Percentiles rank a stretch among this genome's conserved stretches.
Conservation (phyloP, 2,113 vertebrate species). For the Carollia perspicillata region DNA sequence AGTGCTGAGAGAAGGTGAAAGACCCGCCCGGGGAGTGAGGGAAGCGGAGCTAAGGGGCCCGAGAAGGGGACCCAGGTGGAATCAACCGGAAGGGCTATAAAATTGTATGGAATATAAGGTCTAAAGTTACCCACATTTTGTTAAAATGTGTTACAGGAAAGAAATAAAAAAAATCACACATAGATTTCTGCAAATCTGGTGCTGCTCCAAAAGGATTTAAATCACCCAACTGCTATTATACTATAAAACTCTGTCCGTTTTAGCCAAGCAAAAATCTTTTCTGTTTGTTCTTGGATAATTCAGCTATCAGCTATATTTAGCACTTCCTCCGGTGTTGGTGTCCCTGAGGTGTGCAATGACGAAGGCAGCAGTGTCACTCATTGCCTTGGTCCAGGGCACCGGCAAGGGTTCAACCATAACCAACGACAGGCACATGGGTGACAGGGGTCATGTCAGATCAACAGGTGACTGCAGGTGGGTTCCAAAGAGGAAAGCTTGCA, state of each 20-base stretch:
- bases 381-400: neutral
- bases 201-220: neutral
- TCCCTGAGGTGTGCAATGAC: neutral
- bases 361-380: accelerated
- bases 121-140: neutral
- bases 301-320: slow-evolving; percentile 13
- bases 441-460: neutral
- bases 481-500: neutral
- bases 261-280: neutral
- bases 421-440: neutral
- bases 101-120: neutral
- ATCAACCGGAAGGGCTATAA: neutral
- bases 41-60: neutral
- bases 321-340: neutral
- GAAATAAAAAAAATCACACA: neutral
- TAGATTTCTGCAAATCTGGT: neutral
- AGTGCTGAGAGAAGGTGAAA: neutral
- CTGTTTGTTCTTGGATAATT: slow-evolving; percentile 23
- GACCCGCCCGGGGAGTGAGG: neutral
- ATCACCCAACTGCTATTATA: neutral
- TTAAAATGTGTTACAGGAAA: neutral
- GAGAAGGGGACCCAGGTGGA: neutral
- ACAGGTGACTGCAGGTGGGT: neutral
- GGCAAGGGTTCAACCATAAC: neutral
- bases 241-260: neutral